These are phyloP conservation scores for Heliconius charithonia DNA, from an alignment of 2,888 invertebrate species.

Conservation along the genomic window DNA sequence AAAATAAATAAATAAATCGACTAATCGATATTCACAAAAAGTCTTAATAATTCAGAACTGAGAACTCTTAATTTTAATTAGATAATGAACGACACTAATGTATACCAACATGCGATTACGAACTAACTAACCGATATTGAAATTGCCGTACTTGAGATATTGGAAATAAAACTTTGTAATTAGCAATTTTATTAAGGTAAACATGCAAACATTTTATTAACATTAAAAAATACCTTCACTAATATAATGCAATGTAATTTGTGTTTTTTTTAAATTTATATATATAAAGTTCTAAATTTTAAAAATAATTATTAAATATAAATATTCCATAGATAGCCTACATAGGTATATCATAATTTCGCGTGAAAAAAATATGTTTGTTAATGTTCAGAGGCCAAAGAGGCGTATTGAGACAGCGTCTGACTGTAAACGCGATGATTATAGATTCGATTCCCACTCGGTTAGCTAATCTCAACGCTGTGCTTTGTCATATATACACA, in stretches of 20 bases:
- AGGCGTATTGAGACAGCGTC: too few relatives aligned
- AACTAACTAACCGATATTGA: not conserved
- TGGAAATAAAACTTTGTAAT: not conserved
- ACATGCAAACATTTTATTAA: not conserved
- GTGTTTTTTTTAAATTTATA: not conserved
- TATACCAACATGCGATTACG: not conserved
- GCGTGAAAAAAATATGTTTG: too few relatives aligned
- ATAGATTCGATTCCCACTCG: too few relatives aligned
- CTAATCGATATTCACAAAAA: conserved; percentile 1
- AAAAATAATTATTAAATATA: too few relatives aligned
- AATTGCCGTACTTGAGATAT: not conserved
- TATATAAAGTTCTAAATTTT: not conserved
- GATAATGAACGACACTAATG: not conserved
- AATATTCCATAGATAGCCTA: too few relatives aligned
- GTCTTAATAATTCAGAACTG: not conserved
- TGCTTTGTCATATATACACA: too few relatives aligned
- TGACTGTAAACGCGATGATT: too few relatives aligned
- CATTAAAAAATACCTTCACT: not conserved
- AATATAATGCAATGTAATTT: not conserved
- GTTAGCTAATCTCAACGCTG: too few relatives aligned
- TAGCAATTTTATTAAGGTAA: not conserved
- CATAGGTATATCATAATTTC: too few relatives aligned
- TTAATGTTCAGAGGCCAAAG: too few relatives aligned
- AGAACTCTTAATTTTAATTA: not conserved
- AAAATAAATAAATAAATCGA: not conserved